These are phyloP conservation scores for Drosophila atripex DNA, from an alignment of 2,888 invertebrate species.

Conservation along the genomic window DNA sequence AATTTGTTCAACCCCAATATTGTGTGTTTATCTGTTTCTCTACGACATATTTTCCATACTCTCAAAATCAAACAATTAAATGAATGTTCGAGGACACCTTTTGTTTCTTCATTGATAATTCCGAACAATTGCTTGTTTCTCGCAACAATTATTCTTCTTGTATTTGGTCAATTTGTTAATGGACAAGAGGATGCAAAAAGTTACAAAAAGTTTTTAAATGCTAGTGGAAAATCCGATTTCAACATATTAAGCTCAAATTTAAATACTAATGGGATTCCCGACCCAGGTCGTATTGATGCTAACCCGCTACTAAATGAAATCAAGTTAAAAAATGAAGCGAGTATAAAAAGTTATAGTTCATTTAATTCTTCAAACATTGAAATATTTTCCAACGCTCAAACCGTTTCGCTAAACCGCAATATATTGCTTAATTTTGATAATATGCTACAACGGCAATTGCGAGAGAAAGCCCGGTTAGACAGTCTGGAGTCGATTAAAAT, in stretches of 20 bases:
- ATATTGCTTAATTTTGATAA: conserved; percentile 67
- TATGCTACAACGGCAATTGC: conserved; percentile 81
- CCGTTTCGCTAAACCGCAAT: conserved; percentile 61
- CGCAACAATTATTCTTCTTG: conserved; percentile 26
- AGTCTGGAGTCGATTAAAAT: conserved; percentile 87
- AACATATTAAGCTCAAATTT: neutral
- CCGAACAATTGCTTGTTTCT: conserved; percentile 9
- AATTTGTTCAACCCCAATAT: neutral
- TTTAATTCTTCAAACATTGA: conserved; percentile 3
- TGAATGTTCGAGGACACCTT: neutral
- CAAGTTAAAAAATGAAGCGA: conserved; percentile 13
- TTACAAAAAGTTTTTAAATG: conserved; percentile 12
- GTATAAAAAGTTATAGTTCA: neutral
- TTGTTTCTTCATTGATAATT: conserved; percentile 5
- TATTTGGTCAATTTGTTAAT: conserved; percentile 32
- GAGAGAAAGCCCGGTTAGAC: conserved; percentile 86
- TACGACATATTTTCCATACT: neutral
- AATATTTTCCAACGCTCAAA: conserved; percentile 16
- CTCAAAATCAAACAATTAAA: neutral
- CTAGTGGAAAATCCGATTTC: conserved; percentile 5
- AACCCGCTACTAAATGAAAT: conserved; percentile 6
- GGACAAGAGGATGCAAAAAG: conserved; percentile 10
- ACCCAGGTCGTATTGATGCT: conserved; percentile 4
- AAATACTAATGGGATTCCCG: neutral
- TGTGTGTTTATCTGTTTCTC: neutral